These are phyloP conservation scores for Melanaphis sacchari DNA, from an alignment of 1,140 invertebrate species.

Conservation along the genomic window DNA sequence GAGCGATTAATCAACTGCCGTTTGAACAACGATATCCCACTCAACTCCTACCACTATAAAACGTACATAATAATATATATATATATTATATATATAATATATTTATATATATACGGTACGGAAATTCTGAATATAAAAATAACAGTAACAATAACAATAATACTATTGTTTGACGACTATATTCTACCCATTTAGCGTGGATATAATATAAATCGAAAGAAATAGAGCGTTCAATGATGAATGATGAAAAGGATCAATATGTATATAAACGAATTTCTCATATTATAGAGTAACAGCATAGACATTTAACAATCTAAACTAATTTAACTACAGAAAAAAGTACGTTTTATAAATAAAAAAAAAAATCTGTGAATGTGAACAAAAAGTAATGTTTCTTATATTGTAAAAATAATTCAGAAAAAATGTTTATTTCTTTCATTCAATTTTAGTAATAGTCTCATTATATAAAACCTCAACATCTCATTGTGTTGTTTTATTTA, in stretches of 20 bases:
- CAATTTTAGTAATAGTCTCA: background rate
- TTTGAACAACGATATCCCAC: conserved; percentile 17
- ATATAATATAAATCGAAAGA: background rate
- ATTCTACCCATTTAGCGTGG: background rate
- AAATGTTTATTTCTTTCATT: background rate
- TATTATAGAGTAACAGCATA: background rate
- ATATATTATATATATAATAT: no score
- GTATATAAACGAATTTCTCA: background rate
- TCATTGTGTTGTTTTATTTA: background rate
- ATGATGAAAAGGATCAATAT: background rate
- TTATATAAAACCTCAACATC: background rate
- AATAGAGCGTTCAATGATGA: background rate
- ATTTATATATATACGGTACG: background rate
- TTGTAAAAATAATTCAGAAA: background rate
- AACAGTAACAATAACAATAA: background rate
- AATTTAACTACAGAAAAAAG: background rate
- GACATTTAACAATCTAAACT: background rate
- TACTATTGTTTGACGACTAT: conserved; percentile 14
- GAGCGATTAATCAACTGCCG: background rate
- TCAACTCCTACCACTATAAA: background rate
- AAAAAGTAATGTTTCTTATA: background rate
- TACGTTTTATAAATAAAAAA: background rate
- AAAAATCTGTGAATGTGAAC: background rate
- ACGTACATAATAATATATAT: background rate
- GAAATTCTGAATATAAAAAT: conserved; percentile 17